Percentiles rank a stretch among this genome's conserved stretches.
These are phyloP conservation scores for Phytoseiulus persimilis DNA, from an alignment of 2,888 invertebrate genomes.

Conservation along the genomic window DNA sequence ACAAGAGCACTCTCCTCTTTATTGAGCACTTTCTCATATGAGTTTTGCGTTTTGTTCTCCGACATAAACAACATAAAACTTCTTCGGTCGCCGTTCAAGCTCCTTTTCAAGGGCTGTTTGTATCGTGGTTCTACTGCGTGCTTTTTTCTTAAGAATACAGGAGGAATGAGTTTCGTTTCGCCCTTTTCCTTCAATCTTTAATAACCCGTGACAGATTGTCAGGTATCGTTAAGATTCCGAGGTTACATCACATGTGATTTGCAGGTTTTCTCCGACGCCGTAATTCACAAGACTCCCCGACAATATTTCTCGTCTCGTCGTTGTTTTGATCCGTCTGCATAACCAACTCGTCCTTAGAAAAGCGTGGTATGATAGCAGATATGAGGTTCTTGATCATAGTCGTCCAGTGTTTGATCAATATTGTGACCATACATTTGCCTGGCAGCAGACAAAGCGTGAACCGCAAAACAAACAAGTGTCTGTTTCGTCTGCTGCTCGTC, in stretches of 20 bases:
- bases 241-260: background rate
- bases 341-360: background rate
- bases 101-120: background rate
- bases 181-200: background rate
- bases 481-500: background rate
- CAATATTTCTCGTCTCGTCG: background rate
- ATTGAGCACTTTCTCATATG: background rate
- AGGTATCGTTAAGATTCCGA: background rate
- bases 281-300: background rate
- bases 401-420: no score
- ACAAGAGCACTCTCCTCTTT: background rate
- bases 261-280: background rate
- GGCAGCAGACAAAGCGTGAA: background rate
- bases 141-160: background rate
- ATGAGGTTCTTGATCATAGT: no score
- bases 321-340: background rate
- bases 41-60: background rate
- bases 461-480: background rate
- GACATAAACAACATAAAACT: background rate
- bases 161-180: background rate
- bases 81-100: background rate
- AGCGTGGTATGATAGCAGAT: no score
- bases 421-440: background rate
- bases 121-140: background rate
- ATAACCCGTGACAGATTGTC: background rate